Base-by-base conservation (phyloP, 2,888 invertebrate species). In the Eupsilia transversa region DNA sequence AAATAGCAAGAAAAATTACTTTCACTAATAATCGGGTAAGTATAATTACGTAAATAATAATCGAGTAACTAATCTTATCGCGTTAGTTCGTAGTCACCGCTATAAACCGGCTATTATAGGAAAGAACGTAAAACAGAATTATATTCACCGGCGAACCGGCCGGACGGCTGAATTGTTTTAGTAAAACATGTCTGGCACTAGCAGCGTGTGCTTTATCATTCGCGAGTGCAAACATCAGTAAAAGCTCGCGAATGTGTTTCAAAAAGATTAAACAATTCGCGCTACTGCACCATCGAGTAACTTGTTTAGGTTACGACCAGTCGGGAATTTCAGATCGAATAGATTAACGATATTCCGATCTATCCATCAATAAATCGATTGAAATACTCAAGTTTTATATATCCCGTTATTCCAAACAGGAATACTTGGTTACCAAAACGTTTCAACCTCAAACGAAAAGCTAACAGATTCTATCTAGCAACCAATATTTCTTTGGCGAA, bases 181-280 rank as follows among this genome's bases (percentile, higher is more conserved):
- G 88, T 88, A 88, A 92, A 93, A 92, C 90, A 91, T 87, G 88
- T 90, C 90, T 90, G 89, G 89, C 86, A 85, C 86, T 86, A 89
- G 88, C 91, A 87, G 90, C 82, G 86, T 93, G 94, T 90, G 90
- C 91, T 94, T 88, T 94, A 94, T 94, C 94, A 94, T 93, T 94
- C 90, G 90, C 90, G 84, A 92, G 91, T 92, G 92, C 91, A 92
- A 93, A 93, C 91, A 92, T 88, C 89, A 91, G 90, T 90, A 92
- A 92, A 92, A 93, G 89, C 90, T 88, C 72, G 85, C 87, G 81
- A 90, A 89, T 89, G 87, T 84, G 85, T 88, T 88, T 85, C 83
- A 84, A 88, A 89, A 91, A 92, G 88, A 91, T 92, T 91, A 91
- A 93, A 92, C 91, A 92, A 88, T 89, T 89, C 83, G 83, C 80